A percentile compares a stretch with the other conserved stretches of the same genome.
phyloP scores from a whole-genome alignment of 2,888 invertebrate species.

The Tenthredo amoena region DNA sequence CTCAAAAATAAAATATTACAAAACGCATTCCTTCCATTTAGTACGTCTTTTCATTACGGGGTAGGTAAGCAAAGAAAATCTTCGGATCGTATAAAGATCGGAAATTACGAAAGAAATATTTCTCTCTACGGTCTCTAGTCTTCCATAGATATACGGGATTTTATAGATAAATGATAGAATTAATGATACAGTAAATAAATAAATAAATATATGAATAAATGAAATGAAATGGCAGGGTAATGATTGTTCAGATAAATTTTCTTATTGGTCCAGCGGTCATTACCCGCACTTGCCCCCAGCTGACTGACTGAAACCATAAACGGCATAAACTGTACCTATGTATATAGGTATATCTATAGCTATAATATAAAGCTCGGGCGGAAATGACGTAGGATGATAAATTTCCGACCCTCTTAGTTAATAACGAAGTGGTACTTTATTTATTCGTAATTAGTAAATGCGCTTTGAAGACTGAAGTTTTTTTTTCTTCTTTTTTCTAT shows the following conservation, averaged over 20 bases:
- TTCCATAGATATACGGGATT: background rate
- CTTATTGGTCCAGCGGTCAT: background rate
- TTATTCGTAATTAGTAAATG: background rate
- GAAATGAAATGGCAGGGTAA: no score
- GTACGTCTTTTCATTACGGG: background rate
- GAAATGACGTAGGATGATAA: slow-evolving; percentile 9
- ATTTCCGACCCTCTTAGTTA: background rate
- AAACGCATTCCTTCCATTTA: background rate
- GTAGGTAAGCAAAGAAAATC: background rate
- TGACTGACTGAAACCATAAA: background rate
- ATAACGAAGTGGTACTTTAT: background rate
- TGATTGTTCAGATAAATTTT: background rate
- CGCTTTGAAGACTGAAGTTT: background rate
- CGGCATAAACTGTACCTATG: background rate
- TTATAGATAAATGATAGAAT: background rate
- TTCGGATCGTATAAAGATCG: no score
- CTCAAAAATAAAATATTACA: background rate
- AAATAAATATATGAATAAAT: background rate
- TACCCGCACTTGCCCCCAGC: background rate
- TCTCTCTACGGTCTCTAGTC: background rate
- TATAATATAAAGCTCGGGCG: background rate
- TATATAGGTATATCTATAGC: background rate
- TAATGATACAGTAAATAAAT: background rate
- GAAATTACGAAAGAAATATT: background rate
- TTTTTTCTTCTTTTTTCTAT: background rate